Evolutionary conservation across 2,113 vertebrate species (phyloP), one percentile per base, ranked within the genome.

Genomic region (Tretioscincus oriximinensis): DNA sequence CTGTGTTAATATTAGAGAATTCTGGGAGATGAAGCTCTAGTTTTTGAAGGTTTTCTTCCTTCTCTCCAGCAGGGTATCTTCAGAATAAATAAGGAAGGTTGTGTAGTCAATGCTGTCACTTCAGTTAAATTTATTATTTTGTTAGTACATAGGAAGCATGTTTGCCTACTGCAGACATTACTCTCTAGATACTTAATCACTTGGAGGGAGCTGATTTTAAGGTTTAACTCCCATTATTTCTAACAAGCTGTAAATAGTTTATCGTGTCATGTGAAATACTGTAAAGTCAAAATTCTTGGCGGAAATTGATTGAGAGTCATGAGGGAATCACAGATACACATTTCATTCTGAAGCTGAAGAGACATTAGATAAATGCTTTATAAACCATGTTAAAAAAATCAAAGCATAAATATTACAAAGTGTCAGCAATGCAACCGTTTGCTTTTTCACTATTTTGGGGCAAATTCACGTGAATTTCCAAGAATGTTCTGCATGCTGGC

Each of bases 101-200:
- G 67, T 12, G 16, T 7, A 24, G 7, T 74, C 63, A 31, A 58
- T 49, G 16, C 60, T 84, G 24, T 74, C 77, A 63, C 64, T 74
- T 75, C 9, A 49, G 54, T 69, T 58, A 74, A 84, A 68, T 69
- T 61, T 45, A 76, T 69, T 28, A 63, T 79, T 84, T 66, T 63
- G n/a, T 78, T 74, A 65, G 7, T 70, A 69, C 29, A 63, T 73
- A 41, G 54, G 29, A 31, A 49, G 28, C n/a, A 31, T 81, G 79
- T 84, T 31, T 79, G 41, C 82, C 16, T 18, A 49, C 28, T 68
- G 29, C 70, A 75, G 64, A 79, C 71, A 79, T 84, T 84, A 78
- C 45, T 24, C 31, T 63, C 54, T 61, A 78, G 9, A 68, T 63
- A 70, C 49, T 82, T 78, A 72, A 68, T 78, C 82, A 63, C 41